Evolutionary conservation across 2,113 vertebrate genomes (phyloP), one percentile per base, ranked within the genome.

Genomic region (Ondatra zibethicus): DNA sequence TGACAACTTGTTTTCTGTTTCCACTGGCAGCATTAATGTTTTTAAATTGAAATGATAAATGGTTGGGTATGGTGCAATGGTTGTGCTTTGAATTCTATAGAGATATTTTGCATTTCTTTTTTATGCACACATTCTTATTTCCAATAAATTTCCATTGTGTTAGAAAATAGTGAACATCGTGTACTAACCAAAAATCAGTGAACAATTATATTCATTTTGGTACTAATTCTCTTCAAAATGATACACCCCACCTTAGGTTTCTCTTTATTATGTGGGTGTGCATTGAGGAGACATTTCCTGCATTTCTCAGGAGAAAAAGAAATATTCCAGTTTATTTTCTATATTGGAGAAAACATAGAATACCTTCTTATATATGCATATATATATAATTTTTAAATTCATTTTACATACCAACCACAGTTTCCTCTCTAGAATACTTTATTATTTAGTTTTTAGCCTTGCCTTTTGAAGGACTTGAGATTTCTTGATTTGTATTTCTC

Each of bases 1-100:
- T 98, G 98, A 98, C 97, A 98, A 97, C 92, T 98, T 97, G 91
- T 96, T 97, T 98, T 98, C 97, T 98, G 97, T 96, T 98, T 98
- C 97, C 96, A 94, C 94, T 98, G 98, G 97, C 98, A 98, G 72
- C 50, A 93, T 92, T 97, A 94, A 93, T 96, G 92, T 95, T 97
- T 98, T 98, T 75, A 96, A 93, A 98, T 96, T 97, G 96, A 97
- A 98, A 96, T 95, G 73, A 98, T 97, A 97, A 98, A 98, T 97
- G 96, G 45, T 94, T 1, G 66, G 92, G 91, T 78, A 97, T 95
- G 93, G 76, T 89, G 92, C 19, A 13, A 70, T 93, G 84, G 21
- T 89, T 96, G 73, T 91, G n/a, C 65, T 92, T 72, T 96, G 84
- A 93, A 94, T 91, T 96, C 82, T 96, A 96, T 96, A 94, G 10